A percentile compares a stretch with the other conserved stretches of the same genome.
phyloP scores from a whole-genome alignment of 2,113 vertebrate species.

The Erpornis zantholeuca region DNA sequence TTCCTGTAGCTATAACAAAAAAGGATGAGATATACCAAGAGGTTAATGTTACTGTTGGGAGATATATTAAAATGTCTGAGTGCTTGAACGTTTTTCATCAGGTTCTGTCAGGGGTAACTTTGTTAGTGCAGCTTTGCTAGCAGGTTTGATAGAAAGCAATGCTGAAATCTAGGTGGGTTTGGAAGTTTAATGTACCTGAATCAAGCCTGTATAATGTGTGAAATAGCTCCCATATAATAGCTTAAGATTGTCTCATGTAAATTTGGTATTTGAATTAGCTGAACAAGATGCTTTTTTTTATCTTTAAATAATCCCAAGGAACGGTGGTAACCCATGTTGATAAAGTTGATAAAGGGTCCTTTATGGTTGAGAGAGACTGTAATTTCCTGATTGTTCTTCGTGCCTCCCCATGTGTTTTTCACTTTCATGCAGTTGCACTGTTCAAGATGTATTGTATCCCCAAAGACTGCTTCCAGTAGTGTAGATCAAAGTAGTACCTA shows the following conservation, averaged over 20 bases:
- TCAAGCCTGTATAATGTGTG: slow-evolving; percentile 5
- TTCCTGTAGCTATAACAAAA: neutral
- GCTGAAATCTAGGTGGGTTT: neutral
- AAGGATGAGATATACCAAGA: neutral
- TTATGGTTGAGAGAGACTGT: slow-evolving; percentile 41
- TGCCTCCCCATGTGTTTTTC: slow-evolving; percentile 40
- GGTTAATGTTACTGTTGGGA: neutral
- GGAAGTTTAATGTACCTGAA: neutral
- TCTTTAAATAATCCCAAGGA: slow-evolving; percentile 49
- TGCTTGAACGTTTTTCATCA: neutral
- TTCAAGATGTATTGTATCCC: slow-evolving; percentile 51
- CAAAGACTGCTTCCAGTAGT: slow-evolving; percentile 40
- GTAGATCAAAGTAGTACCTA: slow-evolving; percentile 50
- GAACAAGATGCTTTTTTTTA: neutral
- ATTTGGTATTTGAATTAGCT: slow-evolving; percentile 9
- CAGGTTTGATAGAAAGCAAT: neutral
- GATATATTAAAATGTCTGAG: neutral
- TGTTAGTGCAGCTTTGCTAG: neutral
- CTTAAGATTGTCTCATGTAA: neutral
- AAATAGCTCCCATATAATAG: neutral
- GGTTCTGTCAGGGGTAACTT: neutral
- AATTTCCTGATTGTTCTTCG: slow-evolving; percentile 48
- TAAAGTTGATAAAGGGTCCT: slow-evolving; percentile 51
- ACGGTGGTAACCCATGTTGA: neutral
- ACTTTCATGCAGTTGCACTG: slow-evolving; percentile 1